Evolutionary conservation across 64 coral and sea anemone genomes (phyloP), one percentile per base, ranked within the genome.

Genomic region (Acropora yongei): DNA sequence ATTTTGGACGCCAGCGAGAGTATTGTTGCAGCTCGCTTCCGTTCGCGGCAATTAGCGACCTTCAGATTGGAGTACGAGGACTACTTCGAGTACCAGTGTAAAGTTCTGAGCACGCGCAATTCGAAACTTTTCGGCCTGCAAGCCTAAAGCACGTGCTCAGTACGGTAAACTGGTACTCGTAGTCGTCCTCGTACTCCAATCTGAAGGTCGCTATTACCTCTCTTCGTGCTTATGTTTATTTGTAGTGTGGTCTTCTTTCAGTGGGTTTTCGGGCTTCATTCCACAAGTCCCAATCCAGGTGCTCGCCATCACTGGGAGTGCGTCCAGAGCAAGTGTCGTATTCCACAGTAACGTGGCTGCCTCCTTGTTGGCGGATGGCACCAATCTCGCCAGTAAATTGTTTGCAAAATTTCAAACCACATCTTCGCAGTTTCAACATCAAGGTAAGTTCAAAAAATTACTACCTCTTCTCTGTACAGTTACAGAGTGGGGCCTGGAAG

Each of bases 371-470:
- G 97, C 97, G 68, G 97, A 99, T 82, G 97, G 97, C 16, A 92
- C 90, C 13, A 99, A 99, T 78, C 81, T 99, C 16, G 97, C 97
- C 41, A 99, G 97, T 72, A 99, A 96, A 94, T 65, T 99, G 18
- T 99, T 86, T 89, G 97, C 94, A 5, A 99, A 99, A 82, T 99
- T 99, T 60, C 97, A 99, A 78, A 99, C 97, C 18, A 96, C 97
- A 3, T 96, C 94, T 50, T 86, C 97, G 1, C 94, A 91, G 48
- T 93, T 99, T 58, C 97, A 99, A 55, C 91, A 99, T 44, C 97
- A 96, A 88, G 97, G 97, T 99, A 77, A 39, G 80, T 30, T 30
- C 65, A 13, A 8, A 47, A 6, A 13, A 41, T 5, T 75, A 8
- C 40, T 12, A 44, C 10, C 30, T 18, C 14, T 48, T 49, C 8